Evolutionary conservation across 2,113 vertebrate species (phyloP).

Genomic region (Dascyllus trimaculatus): DNA sequence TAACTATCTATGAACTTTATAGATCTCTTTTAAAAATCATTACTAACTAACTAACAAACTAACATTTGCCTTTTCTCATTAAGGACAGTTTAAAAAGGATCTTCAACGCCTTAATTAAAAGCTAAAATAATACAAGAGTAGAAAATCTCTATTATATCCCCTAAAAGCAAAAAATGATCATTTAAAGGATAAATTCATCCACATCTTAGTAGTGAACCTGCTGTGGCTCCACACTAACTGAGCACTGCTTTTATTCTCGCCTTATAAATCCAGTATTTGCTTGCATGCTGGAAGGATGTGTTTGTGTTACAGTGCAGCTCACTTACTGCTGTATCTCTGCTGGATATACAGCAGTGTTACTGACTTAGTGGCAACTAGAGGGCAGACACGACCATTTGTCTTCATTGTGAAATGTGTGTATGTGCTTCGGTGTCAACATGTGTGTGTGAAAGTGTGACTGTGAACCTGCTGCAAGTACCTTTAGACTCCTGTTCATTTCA

Average conservation of each 20-base stretch:
- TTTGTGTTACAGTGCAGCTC: background rate
- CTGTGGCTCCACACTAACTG: background rate
- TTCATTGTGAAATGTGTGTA: constrained; percentile 30
- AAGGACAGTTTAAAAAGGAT: no score
- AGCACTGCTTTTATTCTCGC: background rate
- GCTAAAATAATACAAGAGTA: background rate
- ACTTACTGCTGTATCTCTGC: background rate
- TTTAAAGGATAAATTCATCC: no score
- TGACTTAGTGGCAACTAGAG: constrained; percentile 80
- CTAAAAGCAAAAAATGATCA: no score
- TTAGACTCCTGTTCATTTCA: no score
- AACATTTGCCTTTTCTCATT: no score
- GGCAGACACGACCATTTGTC: constrained; percentile 78
- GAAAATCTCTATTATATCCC: no score
- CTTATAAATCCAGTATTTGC: background rate
- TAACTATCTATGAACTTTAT: background rate
- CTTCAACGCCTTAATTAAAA: background rate
- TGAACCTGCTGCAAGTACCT: background rate
- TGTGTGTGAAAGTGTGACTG: background rate
- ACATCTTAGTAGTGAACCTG: background rate
- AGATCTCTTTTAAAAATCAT: no score
- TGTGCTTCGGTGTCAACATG: constrained; percentile 16
- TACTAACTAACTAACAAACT: no score
- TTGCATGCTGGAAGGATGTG: background rate
- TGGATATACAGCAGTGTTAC: constrained; percentile 36